These are phyloP conservation scores for Cephalopterus ornatus DNA, from an alignment of 2,113 vertebrate genomes.

Conservation along the genomic window DNA sequence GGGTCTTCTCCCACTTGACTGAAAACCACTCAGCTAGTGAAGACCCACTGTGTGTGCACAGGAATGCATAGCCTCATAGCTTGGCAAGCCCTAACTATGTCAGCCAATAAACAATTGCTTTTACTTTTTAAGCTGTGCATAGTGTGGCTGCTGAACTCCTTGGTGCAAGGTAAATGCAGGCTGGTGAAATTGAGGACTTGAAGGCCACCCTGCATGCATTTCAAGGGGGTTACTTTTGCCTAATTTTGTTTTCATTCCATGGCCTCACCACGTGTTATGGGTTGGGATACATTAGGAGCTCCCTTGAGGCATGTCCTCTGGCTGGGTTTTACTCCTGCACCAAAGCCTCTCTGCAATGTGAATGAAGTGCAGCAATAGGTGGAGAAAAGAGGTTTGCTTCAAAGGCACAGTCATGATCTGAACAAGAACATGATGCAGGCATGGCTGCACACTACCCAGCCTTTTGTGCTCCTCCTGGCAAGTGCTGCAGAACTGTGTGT, in stretches of 20 bases:
- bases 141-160: neutral
- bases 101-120: neutral
- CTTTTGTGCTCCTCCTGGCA: neutral
- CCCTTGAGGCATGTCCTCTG: neutral
- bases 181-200: neutral
- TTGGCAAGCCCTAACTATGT: neutral
- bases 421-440: accelerated
- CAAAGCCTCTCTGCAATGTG: neutral
- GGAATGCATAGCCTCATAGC: neutral
- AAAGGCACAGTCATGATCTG: neutral
- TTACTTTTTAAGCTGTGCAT: neutral
- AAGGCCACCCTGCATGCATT: neutral
- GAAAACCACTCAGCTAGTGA: neutral
- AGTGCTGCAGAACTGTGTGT: neutral
- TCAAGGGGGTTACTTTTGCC: neutral
- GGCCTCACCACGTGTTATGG: accelerated
- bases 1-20: neutral
- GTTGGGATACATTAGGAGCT: neutral
- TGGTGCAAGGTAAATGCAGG: neutral
- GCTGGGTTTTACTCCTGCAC: neutral
- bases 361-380: neutral
- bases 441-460: neutral
- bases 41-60: neutral
- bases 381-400: neutral
- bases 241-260: neutral